phyloP scores from a whole-genome alignment of 2,113 vertebrate species.

The Pimephales promelas region DNA sequence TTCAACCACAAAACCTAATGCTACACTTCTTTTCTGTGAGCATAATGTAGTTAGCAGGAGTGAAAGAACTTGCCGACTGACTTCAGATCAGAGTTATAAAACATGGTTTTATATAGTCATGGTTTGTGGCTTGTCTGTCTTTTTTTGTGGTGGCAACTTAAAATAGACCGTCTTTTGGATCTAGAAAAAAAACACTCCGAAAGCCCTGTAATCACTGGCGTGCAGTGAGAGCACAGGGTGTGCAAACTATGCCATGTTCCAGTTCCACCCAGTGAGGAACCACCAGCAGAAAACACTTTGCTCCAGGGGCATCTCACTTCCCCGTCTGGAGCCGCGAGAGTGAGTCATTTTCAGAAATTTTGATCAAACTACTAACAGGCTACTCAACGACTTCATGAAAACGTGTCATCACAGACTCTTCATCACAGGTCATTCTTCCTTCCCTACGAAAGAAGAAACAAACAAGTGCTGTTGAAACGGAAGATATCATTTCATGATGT shows the following conservation, averaged over 20 bases:
- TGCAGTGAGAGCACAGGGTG: background rate
- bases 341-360: background rate
- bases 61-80: background rate
- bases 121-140: slow-evolving; percentile 23
- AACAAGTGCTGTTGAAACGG: background rate
- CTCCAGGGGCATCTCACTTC: slow-evolving; percentile 19
- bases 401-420: background rate
- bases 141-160: slow-evolving; percentile 12
- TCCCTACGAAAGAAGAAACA: background rate
- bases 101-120: background rate
- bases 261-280: slow-evolving; percentile 6
- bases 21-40: no score
- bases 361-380: background rate
- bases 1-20: no score
- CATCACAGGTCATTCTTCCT: background rate
- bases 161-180: slow-evolving; percentile 28
- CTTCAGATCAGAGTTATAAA: slow-evolving; percentile 11
- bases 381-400: background rate
- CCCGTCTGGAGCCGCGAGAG: background rate
- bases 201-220: slow-evolving; percentile 34
- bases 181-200: slow-evolving; percentile 20
- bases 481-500: background rate
- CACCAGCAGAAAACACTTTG: background rate
- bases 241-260: background rate
- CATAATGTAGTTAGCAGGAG: no score